Evolutionary conservation across 2,113 vertebrate species (phyloP).

Genomic region (Mormyrus lacerda): DNA sequence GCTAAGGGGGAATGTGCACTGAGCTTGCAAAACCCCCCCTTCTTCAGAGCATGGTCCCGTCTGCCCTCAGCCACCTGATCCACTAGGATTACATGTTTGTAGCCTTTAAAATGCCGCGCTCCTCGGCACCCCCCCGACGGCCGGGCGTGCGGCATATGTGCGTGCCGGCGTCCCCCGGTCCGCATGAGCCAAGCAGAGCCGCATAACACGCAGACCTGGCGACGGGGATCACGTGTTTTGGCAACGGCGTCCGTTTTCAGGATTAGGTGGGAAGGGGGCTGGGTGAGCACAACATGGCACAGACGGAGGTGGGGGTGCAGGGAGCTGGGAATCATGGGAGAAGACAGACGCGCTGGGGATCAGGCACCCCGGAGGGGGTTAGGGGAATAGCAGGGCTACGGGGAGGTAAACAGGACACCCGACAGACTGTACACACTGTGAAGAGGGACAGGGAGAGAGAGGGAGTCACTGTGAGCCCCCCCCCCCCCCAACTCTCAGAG

Average conservation of each 20-base stretch:
- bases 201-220: background rate
- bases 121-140: constrained; percentile 26
- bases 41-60: background rate
- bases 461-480: background rate
- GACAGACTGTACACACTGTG: background rate
- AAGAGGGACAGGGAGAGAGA: background rate
- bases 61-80: background rate
- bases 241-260: background rate
- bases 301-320: background rate
- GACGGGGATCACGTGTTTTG: background rate
- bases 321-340: background rate
- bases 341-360: background rate
- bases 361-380: background rate
- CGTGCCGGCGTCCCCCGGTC: background rate
- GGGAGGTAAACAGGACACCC: background rate
- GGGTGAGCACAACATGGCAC: background rate
- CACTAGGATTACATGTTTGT: background rate
- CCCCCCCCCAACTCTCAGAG: background rate
- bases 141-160: constrained; percentile 35
- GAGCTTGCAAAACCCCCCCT: background rate
- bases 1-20: background rate
- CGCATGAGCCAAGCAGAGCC: background rate
- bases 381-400: background rate
- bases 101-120: constrained; percentile 10
- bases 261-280: background rate